Conservation (phyloP, 2,797 vertebrate genomes). For the Cheirogaleus major region DNA sequence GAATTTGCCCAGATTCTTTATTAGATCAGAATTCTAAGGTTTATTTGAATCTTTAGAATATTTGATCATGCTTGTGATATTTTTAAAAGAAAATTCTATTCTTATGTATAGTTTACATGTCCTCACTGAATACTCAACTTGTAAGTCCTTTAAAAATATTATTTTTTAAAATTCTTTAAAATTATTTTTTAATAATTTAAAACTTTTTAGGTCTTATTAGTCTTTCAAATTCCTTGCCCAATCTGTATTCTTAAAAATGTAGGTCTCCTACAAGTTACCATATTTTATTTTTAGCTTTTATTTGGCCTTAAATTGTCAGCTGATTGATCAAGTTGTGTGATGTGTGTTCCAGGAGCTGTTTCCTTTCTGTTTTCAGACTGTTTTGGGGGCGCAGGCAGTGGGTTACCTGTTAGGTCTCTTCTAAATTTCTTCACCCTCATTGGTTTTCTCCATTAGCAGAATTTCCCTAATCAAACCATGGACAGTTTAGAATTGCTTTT, state of each 20-base stretch:
- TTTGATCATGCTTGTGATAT: slow-evolving; percentile 14
- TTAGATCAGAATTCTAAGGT: not conserved
- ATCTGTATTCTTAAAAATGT: slow-evolving; percentile 25
- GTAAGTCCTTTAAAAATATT: slow-evolving; percentile 27
- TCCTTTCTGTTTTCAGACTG: not conserved
- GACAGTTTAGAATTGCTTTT: not conserved
- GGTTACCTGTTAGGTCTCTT: not conserved
- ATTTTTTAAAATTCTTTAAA: not conserved
- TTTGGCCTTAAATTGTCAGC: not conserved
- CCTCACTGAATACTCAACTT: not conserved
- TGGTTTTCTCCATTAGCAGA: not conserved
- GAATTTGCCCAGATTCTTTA: not conserved
- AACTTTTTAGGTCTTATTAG: not conserved
- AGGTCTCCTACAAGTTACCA: not conserved
- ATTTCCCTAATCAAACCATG: not conserved
- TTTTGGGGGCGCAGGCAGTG: not conserved
- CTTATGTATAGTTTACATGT: not conserved
- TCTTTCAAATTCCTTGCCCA: slow-evolving; percentile 35
- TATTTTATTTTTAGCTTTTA: slow-evolving; percentile 13
- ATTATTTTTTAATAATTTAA: not conserved
- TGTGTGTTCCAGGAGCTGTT: not conserved
- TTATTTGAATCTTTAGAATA: slow-evolving; percentile 20
- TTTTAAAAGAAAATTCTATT: not conserved
- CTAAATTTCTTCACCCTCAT: not conserved
- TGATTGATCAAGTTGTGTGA: not conserved